Evolutionary conservation across 2,888 invertebrate genomes (phyloP).

Genomic region (Plusia festucae): DNA sequence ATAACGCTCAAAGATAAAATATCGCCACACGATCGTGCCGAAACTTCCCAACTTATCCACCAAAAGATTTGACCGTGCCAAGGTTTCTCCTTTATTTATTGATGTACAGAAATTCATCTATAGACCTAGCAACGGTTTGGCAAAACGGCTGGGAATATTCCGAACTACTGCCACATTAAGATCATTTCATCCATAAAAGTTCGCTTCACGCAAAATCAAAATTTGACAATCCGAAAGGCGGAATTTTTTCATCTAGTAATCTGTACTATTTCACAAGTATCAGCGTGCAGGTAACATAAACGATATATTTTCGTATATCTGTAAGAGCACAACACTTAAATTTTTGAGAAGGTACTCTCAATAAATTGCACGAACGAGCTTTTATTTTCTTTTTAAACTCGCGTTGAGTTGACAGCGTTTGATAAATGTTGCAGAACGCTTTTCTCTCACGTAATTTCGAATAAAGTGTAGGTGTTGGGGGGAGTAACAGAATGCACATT

Average conservation of each 20-base stretch:
- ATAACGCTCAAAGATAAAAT: slow-evolving; percentile 57
- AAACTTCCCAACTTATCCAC: slow-evolving; percentile 61
- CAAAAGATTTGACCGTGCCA: slow-evolving; percentile 58
- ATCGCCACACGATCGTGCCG: slow-evolving; percentile 53
- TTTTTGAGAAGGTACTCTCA: slow-evolving; percentile 37
- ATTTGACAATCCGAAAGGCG: too few relatives aligned
- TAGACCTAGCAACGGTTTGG: slow-evolving; percentile 54
- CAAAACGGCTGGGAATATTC: slow-evolving; percentile 50
- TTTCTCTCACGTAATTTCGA: slow-evolving; percentile 50
- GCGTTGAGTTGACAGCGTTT: slow-evolving; percentile 52
- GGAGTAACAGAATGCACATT: slow-evolving; percentile 29
- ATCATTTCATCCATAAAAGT: too few relatives aligned
- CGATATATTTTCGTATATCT: slow-evolving; percentile 38
- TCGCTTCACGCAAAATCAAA: too few relatives aligned
- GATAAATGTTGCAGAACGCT: slow-evolving; percentile 49
- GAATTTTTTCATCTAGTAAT: slow-evolving; percentile 16
- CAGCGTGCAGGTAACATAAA: slow-evolving; percentile 20
- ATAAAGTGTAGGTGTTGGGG: slow-evolving; percentile 34
- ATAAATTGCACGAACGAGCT: slow-evolving; percentile 46
- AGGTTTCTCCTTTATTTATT: slow-evolving; percentile 60
- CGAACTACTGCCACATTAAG: too few relatives aligned
- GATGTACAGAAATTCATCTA: slow-evolving; percentile 57
- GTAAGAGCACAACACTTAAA: slow-evolving; percentile 29
- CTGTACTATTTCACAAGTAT: slow-evolving; percentile 58
- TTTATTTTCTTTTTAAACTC: slow-evolving; percentile 55